Base-by-base conservation (phyloP, 2,797 vertebrate species). In the Sphenodon punctatus region DNA sequence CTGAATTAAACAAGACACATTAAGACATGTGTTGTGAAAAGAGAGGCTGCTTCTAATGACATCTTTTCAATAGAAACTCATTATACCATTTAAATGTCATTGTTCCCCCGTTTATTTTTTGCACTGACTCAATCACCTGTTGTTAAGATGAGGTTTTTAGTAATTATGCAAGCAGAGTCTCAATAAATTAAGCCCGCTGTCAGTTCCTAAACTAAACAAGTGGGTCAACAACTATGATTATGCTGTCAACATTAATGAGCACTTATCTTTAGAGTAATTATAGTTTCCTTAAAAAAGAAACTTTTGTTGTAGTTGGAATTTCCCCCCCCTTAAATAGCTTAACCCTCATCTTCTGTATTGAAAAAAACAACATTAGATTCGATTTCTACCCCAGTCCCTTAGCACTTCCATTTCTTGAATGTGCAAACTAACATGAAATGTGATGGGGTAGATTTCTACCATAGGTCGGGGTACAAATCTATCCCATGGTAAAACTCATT, bases 221-320 rank as follows among this genome's bases (percentile, higher is more conserved):
- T 74, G 38, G 88, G 91, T 93, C 91, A 95, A 88, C 74, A 89
- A 65, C 85, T 91, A 51, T 86, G 90, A 92, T 94, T 93, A 95
- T 92, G 27, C 56, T 92, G 89, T 91, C 91, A 90, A n/a, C 60
- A 84, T 87, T 92, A 94, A 93, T 91, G 71, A 90, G 59, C 60
- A 67, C 55, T 79, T 94, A 85, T 60, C 43, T 83, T 58, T 74
- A 61, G n/a, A 69, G 85, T 88, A 89, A 88, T 86, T 83, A 91
- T 58, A 88, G 23, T 84, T 94, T 89, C 69, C 65, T 55, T 53
- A 65, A 32, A 87, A 58, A 83, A 16, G 15, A 58, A 68, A 69
- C 83, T 45, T 2, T 77, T 78, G 38, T 67, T 67, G 61, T 27
- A 12, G 41, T 8, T 48, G 7, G 63, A 78, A 61, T 23, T 46